Conservation (phyloP, 2,797 vertebrate genomes). For the Dicrostonyx torquatus region DNA sequence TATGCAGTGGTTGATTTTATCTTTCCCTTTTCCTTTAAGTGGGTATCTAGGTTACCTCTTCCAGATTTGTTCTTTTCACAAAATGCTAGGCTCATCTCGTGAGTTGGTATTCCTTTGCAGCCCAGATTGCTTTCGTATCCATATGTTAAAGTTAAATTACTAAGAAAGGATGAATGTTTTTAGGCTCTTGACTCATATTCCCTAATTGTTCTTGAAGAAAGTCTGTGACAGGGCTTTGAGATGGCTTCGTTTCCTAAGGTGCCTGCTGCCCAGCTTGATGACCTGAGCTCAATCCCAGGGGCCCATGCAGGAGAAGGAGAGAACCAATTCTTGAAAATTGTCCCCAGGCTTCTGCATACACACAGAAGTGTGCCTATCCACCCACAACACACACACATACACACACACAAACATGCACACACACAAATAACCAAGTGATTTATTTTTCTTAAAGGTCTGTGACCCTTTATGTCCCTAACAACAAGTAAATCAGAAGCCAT, state of each 20-base stretch:
- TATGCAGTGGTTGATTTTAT: neutral
- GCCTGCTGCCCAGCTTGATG: neutral
- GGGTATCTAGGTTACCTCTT: too few species aligned
- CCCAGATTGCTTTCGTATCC: neutral
- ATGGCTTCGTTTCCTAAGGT: neutral
- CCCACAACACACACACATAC: neutral
- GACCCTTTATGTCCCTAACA: neutral
- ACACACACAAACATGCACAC: neutral
- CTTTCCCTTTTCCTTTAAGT: neutral
- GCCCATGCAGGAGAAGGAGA: neutral
- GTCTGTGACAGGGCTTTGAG: neutral
- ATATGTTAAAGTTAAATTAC: slow-evolving; percentile 1
- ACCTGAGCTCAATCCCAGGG: neutral
- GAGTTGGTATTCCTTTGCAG: neutral
- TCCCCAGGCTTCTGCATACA: neutral
- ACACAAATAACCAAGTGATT: neutral
- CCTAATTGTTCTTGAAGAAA: neutral
- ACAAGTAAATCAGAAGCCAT: neutral
- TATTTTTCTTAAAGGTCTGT: neutral
- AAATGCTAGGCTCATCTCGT: neutral
- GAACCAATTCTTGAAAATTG: neutral
- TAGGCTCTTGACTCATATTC: neutral
- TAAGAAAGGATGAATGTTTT: neutral
- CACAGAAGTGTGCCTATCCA: neutral
- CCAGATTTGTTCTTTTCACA: neutral